Percentiles rank a stretch among this genome's conserved stretches.
phyloP scores from a whole-genome alignment of 2,797 vertebrate genomes.

The Catamblyrhynchus diadema region DNA sequence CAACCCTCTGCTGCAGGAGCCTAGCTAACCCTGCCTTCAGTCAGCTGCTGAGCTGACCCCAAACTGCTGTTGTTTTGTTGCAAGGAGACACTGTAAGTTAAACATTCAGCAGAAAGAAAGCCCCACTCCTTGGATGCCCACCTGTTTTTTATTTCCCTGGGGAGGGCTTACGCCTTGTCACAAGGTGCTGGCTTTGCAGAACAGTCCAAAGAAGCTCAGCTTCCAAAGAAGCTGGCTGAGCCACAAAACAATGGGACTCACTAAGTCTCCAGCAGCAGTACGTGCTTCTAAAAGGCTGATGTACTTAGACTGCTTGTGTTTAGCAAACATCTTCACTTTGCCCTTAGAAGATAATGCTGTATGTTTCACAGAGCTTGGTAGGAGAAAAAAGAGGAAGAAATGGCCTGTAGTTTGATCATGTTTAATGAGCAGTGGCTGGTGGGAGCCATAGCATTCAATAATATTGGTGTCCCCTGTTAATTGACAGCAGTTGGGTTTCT shows the following conservation, averaged over 20 bases:
- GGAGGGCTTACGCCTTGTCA: neutral
- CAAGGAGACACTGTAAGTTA: neutral
- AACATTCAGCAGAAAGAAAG: neutral
- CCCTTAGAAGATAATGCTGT: conserved; percentile 24
- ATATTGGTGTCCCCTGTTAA: neutral
- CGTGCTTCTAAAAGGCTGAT: conserved; percentile 9
- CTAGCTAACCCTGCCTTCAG: neutral
- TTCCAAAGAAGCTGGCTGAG: neutral
- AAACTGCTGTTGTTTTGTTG: neutral
- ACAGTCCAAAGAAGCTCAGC: neutral
- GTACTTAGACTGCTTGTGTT: conserved; percentile 15
- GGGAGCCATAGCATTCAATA: neutral
- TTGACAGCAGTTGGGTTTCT: neutral
- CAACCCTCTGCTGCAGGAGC: neutral
- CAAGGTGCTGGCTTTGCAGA: neutral
- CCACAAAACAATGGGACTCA: neutral
- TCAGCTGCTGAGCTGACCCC: neutral
- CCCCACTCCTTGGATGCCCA: neutral
- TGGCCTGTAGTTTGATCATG: neutral
- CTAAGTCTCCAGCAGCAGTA: conserved; percentile 1
- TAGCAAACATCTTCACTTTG: conserved; percentile 4
- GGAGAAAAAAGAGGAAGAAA: neutral
- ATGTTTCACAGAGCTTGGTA: neutral
- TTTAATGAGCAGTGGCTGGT: neutral
- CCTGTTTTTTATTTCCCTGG: conserved; percentile 38